Evolutionary conservation across 2,888 invertebrate species (phyloP).

Genomic region (Pinctada fucata): DNA sequence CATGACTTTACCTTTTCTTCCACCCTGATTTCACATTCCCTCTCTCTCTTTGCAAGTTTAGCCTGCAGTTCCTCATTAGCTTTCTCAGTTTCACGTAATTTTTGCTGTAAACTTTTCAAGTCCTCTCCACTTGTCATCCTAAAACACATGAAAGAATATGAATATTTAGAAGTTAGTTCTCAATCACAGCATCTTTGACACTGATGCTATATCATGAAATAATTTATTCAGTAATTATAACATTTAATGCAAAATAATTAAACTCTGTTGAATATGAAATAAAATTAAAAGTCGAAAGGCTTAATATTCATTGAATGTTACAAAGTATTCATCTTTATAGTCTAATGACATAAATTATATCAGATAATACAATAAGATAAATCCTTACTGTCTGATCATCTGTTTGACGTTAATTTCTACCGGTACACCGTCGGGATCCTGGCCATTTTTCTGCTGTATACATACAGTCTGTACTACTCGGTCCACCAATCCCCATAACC

Average conservation of each 20-base stretch:
- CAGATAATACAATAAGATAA: not conserved
- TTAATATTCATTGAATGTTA: no score
- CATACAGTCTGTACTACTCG: constrained; percentile 95
- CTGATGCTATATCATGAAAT: no score
- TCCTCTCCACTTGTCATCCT: constrained; percentile 94
- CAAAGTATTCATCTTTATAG: no score
- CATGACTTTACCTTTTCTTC: constrained; percentile 84
- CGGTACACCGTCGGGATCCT: constrained; percentile 91
- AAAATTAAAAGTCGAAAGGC: no score
- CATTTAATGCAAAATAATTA: no score
- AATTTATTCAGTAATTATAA: no score
- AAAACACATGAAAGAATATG: constrained; percentile 20
- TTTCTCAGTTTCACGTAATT: constrained; percentile 91
- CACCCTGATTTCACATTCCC: constrained; percentile 91
- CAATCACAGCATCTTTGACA: no score
- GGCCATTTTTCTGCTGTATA: constrained; percentile 85
- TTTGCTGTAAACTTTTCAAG: constrained; percentile 89
- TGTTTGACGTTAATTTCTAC: constrained; percentile 93
- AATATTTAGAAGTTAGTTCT: no score
- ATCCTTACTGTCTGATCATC: constrained; percentile 80
- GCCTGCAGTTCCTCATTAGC: constrained; percentile 92
- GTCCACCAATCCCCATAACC: constrained; percentile 91
- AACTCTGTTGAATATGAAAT: no score
- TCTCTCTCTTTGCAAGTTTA: constrained; percentile 91
- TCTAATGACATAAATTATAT: not conserved